Conservation (phyloP, 1,140 invertebrate species). For the Macrocentrus cingulum region DNA sequence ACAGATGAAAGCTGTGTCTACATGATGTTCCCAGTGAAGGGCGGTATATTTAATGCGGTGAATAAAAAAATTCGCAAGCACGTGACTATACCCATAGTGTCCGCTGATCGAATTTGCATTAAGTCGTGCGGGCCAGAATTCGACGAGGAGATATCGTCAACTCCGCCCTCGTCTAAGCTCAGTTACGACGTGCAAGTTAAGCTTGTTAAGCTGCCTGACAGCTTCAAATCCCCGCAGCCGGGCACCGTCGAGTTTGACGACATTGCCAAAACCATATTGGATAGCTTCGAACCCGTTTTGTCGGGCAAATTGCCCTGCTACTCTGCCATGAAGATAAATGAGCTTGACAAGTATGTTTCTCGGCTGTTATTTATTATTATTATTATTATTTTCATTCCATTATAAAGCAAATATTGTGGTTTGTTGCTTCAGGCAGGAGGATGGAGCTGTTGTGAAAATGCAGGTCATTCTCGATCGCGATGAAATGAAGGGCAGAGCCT, state of each 20-base stretch:
- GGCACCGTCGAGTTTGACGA: slow-evolving; percentile 73
- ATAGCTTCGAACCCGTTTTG: slow-evolving; percentile 67
- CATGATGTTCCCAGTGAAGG: slow-evolving; percentile 85
- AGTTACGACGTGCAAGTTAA: slow-evolving; percentile 75
- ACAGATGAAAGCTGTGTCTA: slow-evolving; percentile 81
- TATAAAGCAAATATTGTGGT: too few species aligned
- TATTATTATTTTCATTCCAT: too few species aligned
- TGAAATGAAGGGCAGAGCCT: slow-evolving; percentile 63
- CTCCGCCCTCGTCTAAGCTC: slow-evolving; percentile 64
- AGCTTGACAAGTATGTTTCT: slow-evolving; percentile 69
- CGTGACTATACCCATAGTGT: slow-evolving; percentile 73
- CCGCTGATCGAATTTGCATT: slow-evolving; percentile 80
- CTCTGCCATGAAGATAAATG: slow-evolving; percentile 67
- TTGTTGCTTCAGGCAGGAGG: too few species aligned
- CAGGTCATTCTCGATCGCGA: slow-evolving; percentile 69
- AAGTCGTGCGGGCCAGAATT: slow-evolving; percentile 65
- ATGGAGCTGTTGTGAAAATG: slow-evolving; percentile 67
- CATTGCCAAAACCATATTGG: slow-evolving; percentile 69
- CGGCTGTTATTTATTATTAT: too few species aligned
- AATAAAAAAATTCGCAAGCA: slow-evolving; percentile 88
- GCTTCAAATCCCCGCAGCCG: slow-evolving; percentile 69
- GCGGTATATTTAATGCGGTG: slow-evolving; percentile 79
- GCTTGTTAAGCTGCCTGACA: slow-evolving; percentile 74
- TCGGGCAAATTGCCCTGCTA: slow-evolving; percentile 70
- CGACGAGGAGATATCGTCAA: slow-evolving; percentile 62